Evolutionary conservation across 1,140 invertebrate species (phyloP), one percentile per base, ranked within the genome.

Genomic region (Conopomorpha cramerella): DNA sequence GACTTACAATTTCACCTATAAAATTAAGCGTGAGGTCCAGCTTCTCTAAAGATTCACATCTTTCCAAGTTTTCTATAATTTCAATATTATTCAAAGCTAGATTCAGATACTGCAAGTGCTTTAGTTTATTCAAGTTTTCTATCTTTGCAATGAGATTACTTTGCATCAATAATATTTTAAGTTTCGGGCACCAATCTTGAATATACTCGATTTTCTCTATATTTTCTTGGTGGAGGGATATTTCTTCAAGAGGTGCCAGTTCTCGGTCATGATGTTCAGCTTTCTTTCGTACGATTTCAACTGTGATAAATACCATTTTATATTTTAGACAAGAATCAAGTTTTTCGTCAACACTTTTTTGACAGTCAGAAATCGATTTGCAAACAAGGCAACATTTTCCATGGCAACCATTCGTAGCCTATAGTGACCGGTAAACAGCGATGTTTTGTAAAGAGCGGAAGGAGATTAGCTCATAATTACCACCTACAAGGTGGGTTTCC

Each of bases 1-100:
- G 76, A 39, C 85, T 86, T 29, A 86, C 86, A 8, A 98, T 76
- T 57, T 95, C 86, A 3, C 90, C 91, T 44, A 98, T 91, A 71
- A 97, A 97, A 74, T 98, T 98, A 0, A 96, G 78, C 0, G 93
- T 98, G 10, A 98, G 77, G 73, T 98, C 95, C 26, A 98, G 67
- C 77, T 98, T 98, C 44, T 86, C 81, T n/a, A 98, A 77, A 6
- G 90, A 93, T 76, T 98, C 95, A 51, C 95, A 90, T 30, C 86
- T 82, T 65, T 94, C 86, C 14, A 98, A 76, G 64, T 96, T 96
- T 78, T 97, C 94, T 33, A 98, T 87, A 28, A 77, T 77, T 79
- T 97, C 92, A 33, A 98, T 89, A 58, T 96, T 96, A 63, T 98
- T 98, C 3, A 98, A 61, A 0, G 95, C 92, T 34, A 97, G 80